These are phyloP conservation scores for Cyprinodon brontotheroides DNA, from an alignment of 2,113 vertebrate species.

Conservation along the genomic window DNA sequence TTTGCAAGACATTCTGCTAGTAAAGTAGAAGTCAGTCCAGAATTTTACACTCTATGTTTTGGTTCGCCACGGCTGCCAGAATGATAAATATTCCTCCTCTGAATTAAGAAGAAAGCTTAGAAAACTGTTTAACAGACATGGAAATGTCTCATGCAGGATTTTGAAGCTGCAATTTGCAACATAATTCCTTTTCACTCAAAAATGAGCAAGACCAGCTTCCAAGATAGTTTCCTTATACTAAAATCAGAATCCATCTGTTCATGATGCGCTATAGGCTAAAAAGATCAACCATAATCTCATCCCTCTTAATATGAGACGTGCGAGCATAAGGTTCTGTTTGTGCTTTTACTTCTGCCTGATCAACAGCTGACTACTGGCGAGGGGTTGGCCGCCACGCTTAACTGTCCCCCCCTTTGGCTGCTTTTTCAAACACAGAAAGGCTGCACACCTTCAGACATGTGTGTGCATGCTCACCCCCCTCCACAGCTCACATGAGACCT, in stretches of 20 bases:
- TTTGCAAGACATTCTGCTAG: neutral
- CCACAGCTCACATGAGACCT: conserved; percentile 55
- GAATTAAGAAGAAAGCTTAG: neutral
- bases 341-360: conserved; percentile 35
- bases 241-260: neutral
- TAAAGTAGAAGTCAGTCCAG: neutral
- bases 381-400: conserved; percentile 47
- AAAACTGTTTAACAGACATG: conserved; percentile 12
- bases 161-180: neutral
- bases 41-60: neutral
- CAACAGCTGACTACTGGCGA: conserved; percentile 64
- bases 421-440: conserved; percentile 60
- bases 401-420: conserved; percentile 50
- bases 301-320: conserved; percentile 29
- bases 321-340: conserved; percentile 14
- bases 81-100: neutral
- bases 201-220: neutral
- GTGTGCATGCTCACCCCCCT: conserved; percentile 37
- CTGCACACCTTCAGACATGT: conserved; percentile 57
- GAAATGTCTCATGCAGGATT: neutral
- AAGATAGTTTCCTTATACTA: neutral
- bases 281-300: conserved; percentile 47
- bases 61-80: neutral
- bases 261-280: conserved; percentile 17
- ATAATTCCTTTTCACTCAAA: neutral